Base-by-base conservation (phyloP, 2,888 invertebrate genomes). In the Adelphocoris suturalis region DNA sequence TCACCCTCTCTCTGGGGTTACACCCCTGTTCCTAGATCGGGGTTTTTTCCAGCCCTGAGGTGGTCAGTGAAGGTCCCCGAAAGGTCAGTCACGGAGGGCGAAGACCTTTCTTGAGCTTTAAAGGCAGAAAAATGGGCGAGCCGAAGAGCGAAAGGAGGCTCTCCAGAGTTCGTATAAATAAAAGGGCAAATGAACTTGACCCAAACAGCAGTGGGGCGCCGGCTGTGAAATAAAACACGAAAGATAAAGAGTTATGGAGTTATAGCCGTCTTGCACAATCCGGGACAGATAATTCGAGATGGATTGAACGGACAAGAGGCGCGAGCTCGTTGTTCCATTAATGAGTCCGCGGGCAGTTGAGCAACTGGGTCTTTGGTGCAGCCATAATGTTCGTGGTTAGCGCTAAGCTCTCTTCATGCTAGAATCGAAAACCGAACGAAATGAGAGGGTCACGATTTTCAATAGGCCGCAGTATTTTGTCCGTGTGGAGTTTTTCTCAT, bases 31-130 rank as follows among this genome's bases (percentile, higher is more conserved):
- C 37, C 37, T 37, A 37, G 37, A 37, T 37, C 7, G 37, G 37
- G 37, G 37, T 37, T 37, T 37, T 7, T 2, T 37, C 3, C 37
- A 37, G 37, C 37, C 37, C 37, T 27, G 68, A 13, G 68, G 23
- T 68, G 68, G 11, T 68, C 68, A 68, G 23, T 19, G 68, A 68
- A 68, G 68, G 68, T 23, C 68, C 23, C 11, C 23, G 23, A 68
- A 68, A 68, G 68, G 68, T 68, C 19, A 68, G 68, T 68, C 23
- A 68, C 68, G 68, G 23, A 68, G 68, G 68, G 68, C 68, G 68
- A 68, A 68, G 68, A 68, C 68, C 68, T 68, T 68, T 68, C 23
- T 52, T 23, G 68, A 27, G 19, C 68, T 37, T 68, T 23, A 27
- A 68, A 68, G 68, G 19, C 23, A 68, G 23, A 23, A 68, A 68